Percentiles rank a stretch among this genome's conserved stretches.
These are phyloP conservation scores for Thunnus thynnus DNA, from an alignment of 2,113 vertebrate species.

Conservation along the genomic window DNA sequence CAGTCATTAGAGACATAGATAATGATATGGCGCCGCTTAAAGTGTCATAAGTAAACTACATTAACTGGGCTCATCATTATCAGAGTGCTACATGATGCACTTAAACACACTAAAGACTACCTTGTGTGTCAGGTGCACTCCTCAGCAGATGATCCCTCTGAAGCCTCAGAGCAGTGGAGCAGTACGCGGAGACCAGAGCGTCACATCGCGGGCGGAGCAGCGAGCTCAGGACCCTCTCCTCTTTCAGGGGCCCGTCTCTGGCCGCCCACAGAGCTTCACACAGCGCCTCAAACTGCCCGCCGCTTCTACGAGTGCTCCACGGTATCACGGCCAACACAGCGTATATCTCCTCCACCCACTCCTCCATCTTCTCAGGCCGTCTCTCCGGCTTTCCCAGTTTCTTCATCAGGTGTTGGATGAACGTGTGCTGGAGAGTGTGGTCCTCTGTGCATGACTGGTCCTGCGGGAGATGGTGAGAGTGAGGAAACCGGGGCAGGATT, in stretches of 20 bases:
- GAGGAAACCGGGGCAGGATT: background rate
- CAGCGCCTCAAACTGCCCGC: constrained; percentile 84
- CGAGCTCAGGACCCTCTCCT: constrained; percentile 89
- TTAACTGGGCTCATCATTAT: background rate
- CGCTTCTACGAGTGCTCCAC: constrained; percentile 76
- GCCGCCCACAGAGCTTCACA: constrained; percentile 88
- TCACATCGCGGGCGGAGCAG: constrained; percentile 86
- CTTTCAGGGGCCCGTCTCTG: constrained; percentile 84
- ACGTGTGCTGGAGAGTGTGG: constrained; percentile 83
- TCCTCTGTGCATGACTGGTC: constrained; percentile 59
- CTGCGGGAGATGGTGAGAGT: constrained; percentile 70
- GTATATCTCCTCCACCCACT: constrained; percentile 86
- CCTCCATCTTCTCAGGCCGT: constrained; percentile 49
- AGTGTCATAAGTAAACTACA: background rate
- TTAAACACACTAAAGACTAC: constrained; percentile 72
- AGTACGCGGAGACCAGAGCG: constrained; percentile 85
- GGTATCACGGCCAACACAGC: constrained; percentile 86
- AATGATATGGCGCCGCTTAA: no score
- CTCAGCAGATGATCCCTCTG: constrained; percentile 83
- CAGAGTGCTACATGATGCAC: background rate
- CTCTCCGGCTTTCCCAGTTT: constrained; percentile 70
- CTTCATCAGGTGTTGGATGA: constrained; percentile 87
- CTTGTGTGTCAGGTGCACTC: constrained; percentile 80
- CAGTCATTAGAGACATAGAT: no score
- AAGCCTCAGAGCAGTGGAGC: constrained; percentile 85